These are phyloP conservation scores for Amblyjoppa proteus DNA, from an alignment of 2,888 invertebrate genomes.

Conservation along the genomic window DNA sequence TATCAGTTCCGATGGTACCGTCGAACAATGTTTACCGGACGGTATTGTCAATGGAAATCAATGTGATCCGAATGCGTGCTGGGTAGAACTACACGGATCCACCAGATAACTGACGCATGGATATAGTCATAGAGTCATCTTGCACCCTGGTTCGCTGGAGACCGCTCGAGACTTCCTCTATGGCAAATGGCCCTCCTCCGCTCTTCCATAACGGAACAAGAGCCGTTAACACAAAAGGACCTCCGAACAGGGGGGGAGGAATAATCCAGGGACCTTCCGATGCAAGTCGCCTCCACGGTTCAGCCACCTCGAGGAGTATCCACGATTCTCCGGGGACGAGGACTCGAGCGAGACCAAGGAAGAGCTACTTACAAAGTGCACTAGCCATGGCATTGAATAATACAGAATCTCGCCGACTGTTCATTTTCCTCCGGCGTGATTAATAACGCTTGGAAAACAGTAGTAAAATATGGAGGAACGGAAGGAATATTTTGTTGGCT, in stretches of 20 bases:
- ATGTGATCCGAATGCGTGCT: slow-evolving; percentile 73
- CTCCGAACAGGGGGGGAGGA: slow-evolving; percentile 49
- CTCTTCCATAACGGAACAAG: slow-evolving; percentile 75
- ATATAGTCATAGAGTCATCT: slow-evolving; percentile 25
- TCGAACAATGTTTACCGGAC: slow-evolving; percentile 52
- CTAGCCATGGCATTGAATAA: slow-evolving; percentile 36
- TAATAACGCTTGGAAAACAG: slow-evolving; percentile 20
- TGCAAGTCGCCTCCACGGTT: slow-evolving; percentile 25
- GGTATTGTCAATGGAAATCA: slow-evolving; percentile 68
- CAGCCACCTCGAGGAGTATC: slow-evolving; percentile 45
- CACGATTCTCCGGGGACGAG: slow-evolving; percentile 24
- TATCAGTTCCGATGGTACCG: slow-evolving; percentile 31
- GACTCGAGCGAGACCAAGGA: slow-evolving; percentile 12
- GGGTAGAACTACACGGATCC: slow-evolving; percentile 67
- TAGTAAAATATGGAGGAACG: slow-evolving; percentile 1
- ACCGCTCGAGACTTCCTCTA: slow-evolving; percentile 61
- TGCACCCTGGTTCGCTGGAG: slow-evolving; percentile 31
- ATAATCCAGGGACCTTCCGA: slow-evolving; percentile 44
- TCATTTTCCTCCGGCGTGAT: slow-evolving; percentile 9
- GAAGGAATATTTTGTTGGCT: background rate
- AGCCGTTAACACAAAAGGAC: slow-evolving; percentile 76
- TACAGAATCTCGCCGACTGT: slow-evolving; percentile 23
- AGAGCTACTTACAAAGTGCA: slow-evolving; percentile 11
- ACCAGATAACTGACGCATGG: slow-evolving; percentile 51
- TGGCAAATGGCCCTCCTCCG: slow-evolving; percentile 69